These are phyloP conservation scores for Sebastes itinus DNA, from an alignment of 2,797 vertebrate species.

Conservation along the genomic window DNA sequence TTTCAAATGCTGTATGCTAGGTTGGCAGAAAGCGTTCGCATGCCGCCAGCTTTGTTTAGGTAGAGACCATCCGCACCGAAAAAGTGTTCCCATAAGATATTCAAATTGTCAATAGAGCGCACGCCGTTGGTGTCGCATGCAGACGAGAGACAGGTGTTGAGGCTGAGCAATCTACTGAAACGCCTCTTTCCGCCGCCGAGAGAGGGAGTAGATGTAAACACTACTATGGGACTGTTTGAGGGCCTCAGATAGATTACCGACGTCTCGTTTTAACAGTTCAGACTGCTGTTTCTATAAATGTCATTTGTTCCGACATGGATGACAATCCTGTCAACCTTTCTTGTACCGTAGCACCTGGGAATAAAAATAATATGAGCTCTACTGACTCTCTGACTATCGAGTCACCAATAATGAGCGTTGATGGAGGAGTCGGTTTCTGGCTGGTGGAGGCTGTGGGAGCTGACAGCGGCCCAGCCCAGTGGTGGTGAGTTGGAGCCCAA, in stretches of 20 bases:
- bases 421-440: too few species aligned
- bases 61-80: not conserved
- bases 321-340: not conserved
- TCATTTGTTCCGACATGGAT: not conserved
- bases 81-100: not conserved
- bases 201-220: not conserved
- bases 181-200: not conserved
- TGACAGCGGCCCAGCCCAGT: too few species aligned
- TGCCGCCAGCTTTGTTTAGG: not conserved
- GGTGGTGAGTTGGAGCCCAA: too few species aligned
- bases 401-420: too few species aligned
- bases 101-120: not conserved
- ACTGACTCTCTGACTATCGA: not conserved
- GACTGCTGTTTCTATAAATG: not conserved
- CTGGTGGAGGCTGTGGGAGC: too few species aligned
- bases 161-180: not conserved
- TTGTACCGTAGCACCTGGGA: not conserved
- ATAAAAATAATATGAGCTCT: not conserved
- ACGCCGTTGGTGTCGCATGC: not conserved
- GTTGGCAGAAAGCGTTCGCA: not conserved
- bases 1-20: not conserved
- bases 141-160: not conserved
- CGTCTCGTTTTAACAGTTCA: not conserved
- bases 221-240: not conserved
- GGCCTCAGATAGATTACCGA: not conserved